phyloP scores from a whole-genome alignment of 1,140 invertebrate species.

The Meloidogyne exigua region DNA sequence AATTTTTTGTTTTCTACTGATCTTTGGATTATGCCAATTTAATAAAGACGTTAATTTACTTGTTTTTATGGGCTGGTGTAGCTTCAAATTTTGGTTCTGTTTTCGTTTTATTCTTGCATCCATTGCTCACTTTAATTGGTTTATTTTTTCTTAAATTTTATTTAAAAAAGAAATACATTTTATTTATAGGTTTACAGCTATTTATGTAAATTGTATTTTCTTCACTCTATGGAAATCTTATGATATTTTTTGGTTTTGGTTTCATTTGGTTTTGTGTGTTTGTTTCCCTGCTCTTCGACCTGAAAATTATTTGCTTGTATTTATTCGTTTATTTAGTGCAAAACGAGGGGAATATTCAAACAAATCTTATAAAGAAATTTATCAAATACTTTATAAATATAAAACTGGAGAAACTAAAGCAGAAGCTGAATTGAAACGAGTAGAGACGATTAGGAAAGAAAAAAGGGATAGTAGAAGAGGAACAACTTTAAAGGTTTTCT shows the following conservation, averaged over 20 bases:
- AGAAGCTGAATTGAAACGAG: conserved; percentile 28
- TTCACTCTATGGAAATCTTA: conserved; percentile 45
- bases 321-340: conserved; percentile 24
- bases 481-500: not conserved
- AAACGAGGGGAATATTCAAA: conserved; percentile 29
- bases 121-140: conserved; percentile 46
- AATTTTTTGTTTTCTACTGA: no score
- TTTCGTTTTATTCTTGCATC: conserved; percentile 35
- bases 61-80: conserved; percentile 27
- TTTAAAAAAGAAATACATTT: not conserved
- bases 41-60: not conserved
- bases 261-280: conserved; percentile 41
- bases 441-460: conserved; percentile 33
- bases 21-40: not conserved
- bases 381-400: conserved; percentile 29
- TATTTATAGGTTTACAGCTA: conserved; percentile 28
- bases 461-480: not conserved
- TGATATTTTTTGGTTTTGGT: conserved; percentile 48
- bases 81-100: conserved; percentile 48
- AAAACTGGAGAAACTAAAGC: conserved; percentile 31
- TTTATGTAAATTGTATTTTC: conserved; percentile 46
- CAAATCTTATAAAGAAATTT: conserved; percentile 44
- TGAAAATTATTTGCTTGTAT: conserved; percentile 45
- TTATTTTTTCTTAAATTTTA: not conserved
- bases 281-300: conserved; percentile 38